Percentiles rank a stretch among this genome's conserved stretches.
Conservation (phyloP, 2,888 invertebrate genomes). For the Tetragonisca angustula region DNA sequence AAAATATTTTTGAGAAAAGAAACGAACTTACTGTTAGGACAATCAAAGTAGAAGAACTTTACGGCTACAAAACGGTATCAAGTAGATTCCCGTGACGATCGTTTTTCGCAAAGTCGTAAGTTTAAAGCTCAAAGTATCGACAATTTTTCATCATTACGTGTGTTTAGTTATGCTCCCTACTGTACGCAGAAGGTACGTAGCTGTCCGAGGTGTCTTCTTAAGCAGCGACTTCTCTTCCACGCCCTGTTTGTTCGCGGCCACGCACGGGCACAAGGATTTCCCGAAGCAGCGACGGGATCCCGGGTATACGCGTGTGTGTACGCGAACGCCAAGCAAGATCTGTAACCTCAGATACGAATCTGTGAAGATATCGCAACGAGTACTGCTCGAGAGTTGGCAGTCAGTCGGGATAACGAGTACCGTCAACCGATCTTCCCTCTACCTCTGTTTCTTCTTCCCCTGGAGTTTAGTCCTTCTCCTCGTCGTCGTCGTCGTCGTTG, state of each 20-base stretch:
- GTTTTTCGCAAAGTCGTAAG: too few relatives aligned
- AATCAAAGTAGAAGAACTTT: too few relatives aligned
- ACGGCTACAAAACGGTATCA: too few relatives aligned
- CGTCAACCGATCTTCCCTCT: slow-evolving; percentile 62
- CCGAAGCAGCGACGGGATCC: slow-evolving; percentile 47
- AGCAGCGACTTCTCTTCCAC: slow-evolving; percentile 21
- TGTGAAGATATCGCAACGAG: slow-evolving; percentile 70
- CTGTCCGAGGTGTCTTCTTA: not conserved
- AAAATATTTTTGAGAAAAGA: too few relatives aligned
- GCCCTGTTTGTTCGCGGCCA: slow-evolving; percentile 24
- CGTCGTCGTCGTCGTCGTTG: not conserved
- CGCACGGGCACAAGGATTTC: slow-evolving; percentile 50
- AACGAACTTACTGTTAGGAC: too few relatives aligned
- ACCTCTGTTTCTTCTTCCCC: slow-evolving; percentile 1
- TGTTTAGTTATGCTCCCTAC: too few relatives aligned
- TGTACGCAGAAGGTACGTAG: not conserved
- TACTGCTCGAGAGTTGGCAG: slow-evolving; percentile 67
- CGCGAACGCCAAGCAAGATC: slow-evolving; percentile 58
- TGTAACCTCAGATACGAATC: slow-evolving; percentile 73
- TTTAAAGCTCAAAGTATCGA: too few relatives aligned
- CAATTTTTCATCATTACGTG: too few relatives aligned
- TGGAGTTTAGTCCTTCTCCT: not conserved
- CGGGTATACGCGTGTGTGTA: slow-evolving; percentile 9
- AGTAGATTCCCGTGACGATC: too few relatives aligned
- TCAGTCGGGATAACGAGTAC: slow-evolving; percentile 73